Conservation (phyloP, 2,797 vertebrate genomes). For the Xerus rutilus region DNA sequence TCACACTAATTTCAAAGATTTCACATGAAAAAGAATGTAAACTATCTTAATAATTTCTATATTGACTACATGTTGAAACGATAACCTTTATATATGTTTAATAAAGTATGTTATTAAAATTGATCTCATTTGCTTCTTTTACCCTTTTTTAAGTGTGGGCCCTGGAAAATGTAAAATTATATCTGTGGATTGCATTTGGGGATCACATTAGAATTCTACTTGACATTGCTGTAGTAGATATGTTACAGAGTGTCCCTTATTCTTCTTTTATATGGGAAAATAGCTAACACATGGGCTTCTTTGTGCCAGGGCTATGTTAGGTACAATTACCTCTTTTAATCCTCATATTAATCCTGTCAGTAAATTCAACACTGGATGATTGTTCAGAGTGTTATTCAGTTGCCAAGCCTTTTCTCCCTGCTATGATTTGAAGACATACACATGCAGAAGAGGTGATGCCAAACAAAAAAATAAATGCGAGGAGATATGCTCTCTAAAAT, state of each 20-base stretch:
- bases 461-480: not conserved
- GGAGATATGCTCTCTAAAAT: not conserved
- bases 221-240: not conserved
- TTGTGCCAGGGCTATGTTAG: not conserved
- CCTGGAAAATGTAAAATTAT: conserved; percentile 52
- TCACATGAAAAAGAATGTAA: conserved; percentile 2
- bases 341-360: not conserved
- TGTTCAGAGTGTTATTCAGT: conserved; percentile 5
- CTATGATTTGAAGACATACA: conserved; percentile 26
- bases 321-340: not conserved
- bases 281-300: conserved; percentile 8
- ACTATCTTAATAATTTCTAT: conserved; percentile 35
- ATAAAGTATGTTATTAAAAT: conserved; percentile 24
- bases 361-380: conserved; percentile 50
- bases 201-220: not conserved
- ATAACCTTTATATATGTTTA: conserved; percentile 21
- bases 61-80: conserved; percentile 42
- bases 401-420: conserved; percentile 50
- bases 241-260: not conserved
- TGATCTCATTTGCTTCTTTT: conserved; percentile 19
- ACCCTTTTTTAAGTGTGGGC: conserved; percentile 37
- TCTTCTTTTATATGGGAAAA: not conserved
- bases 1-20: conserved; percentile 25
- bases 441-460: not conserved
- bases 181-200: not conserved